A percentile compares a stretch with the other conserved stretches of the same genome.
Evolutionary conservation across 2,797 vertebrate genomes (phyloP).

Genomic region (Masticophis lateralis): DNA sequence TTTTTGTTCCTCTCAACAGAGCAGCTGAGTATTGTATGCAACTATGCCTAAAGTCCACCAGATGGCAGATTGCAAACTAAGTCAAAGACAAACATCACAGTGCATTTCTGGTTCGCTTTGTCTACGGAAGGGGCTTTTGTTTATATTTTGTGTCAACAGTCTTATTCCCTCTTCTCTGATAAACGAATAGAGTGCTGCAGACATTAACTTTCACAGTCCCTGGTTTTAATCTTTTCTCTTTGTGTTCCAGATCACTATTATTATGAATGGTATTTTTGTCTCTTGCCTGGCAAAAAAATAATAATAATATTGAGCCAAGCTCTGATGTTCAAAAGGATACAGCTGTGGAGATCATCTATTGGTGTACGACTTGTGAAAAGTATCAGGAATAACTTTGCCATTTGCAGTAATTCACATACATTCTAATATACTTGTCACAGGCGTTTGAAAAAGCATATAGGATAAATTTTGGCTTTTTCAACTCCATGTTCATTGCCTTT

Average conservation of each 20-base stretch:
- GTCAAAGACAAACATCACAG: not conserved
- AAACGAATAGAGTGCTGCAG: not conserved
- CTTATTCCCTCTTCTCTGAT: not conserved
- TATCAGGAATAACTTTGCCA: not conserved
- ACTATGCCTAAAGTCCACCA: not conserved
- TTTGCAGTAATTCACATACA: not conserved
- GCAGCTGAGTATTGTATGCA: not conserved
- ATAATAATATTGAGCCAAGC: not conserved
- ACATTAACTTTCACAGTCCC: not conserved
- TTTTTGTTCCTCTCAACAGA: not conserved
- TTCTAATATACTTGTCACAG: not conserved
- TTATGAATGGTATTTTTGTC: not conserved
- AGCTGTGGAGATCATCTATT: not conserved
- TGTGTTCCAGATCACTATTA: not conserved
- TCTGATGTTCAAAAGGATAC: not conserved
- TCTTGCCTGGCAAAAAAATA: not conserved
- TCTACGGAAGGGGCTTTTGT: not conserved
- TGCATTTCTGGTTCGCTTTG: not conserved
- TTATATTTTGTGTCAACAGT: not conserved
- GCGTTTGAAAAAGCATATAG: not conserved
- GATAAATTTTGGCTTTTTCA: not conserved
- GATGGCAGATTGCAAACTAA: slow-evolving; percentile 13
- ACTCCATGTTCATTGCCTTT: not conserved
- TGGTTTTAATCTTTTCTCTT: not conserved
- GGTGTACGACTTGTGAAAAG: not conserved